Percentiles rank a stretch among this genome's conserved stretches.
Conservation (phyloP, 1,140 invertebrate genomes). For the Himalopsyche phryganea region DNA sequence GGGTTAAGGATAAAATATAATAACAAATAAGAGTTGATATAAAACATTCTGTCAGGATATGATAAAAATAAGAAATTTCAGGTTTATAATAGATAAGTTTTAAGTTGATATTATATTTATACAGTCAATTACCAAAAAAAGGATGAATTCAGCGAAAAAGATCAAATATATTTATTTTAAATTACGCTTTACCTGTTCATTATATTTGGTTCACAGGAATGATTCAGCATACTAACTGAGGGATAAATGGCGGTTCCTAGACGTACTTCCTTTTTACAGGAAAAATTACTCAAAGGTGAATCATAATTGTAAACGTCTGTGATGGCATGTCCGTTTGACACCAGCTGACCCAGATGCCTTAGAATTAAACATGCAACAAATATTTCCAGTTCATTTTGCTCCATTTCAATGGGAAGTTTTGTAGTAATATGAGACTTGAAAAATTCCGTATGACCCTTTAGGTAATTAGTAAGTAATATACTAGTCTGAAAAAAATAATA, state of each 20-base stretch:
- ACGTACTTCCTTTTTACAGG: slow-evolving; percentile 53
- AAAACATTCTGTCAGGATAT: too few relatives aligned
- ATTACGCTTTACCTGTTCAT: slow-evolving; percentile 75
- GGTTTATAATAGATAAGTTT: too few relatives aligned
- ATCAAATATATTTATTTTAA: too few relatives aligned
- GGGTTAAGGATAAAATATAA: too few relatives aligned
- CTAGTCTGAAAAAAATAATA: slow-evolving; percentile 55
- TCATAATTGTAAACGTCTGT: slow-evolving; percentile 46
- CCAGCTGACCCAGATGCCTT: slow-evolving; percentile 70
- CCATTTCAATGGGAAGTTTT: slow-evolving; percentile 9
- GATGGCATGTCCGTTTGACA: slow-evolving; percentile 77
- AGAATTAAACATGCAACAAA: slow-evolving; percentile 63
- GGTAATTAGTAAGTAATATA: slow-evolving; percentile 50
- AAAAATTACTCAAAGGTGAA: slow-evolving; percentile 15
- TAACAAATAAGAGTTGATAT: too few relatives aligned
- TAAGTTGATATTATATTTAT: too few relatives aligned
- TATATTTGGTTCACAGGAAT: slow-evolving; percentile 83
- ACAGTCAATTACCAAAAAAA: too few relatives aligned
- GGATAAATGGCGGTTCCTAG: slow-evolving; percentile 83
- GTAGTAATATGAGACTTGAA: slow-evolving; percentile 37
- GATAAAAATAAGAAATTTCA: too few relatives aligned
- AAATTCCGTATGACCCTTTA: slow-evolving; percentile 48
- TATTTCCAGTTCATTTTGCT: slow-evolving; percentile 41
- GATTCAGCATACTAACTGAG: slow-evolving; percentile 86
- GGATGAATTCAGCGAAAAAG: too few relatives aligned